Evolutionary conservation across 2,888 invertebrate genomes (phyloP), one percentile per base, ranked within the genome.

Genomic region (Drosophila hamatofila): DNA sequence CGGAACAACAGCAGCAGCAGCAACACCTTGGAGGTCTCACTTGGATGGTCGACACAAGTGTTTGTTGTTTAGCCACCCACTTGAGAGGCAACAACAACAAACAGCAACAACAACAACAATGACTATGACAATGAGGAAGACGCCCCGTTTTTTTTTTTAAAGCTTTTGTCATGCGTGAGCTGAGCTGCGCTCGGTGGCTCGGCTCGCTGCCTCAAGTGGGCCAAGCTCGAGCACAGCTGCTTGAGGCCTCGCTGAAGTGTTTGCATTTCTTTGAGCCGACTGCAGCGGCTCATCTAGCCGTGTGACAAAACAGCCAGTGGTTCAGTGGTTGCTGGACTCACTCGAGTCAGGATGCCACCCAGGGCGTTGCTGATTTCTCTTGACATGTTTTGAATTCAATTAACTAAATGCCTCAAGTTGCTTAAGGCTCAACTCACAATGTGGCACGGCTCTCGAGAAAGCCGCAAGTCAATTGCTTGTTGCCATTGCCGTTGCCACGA

Each of bases 341-440:
- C 30, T 12, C 48, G 48, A 23, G 65, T 42, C 60, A 76, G 70
- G 71, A 62, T 80, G 81, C 84, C 84, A 85, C 84, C 84, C 84
- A 85, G 59, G 58, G 73, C 72, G 87, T 67, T 71, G 71, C 74
- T 75, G 83, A 83, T 81, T 84, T 85, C 84, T 71, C 86, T 84
- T 84, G 86, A 85, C 84, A 84, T 88, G 83, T 84, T 84, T 84
- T 88, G 83, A 85, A 85, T 85, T 88, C 88, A 85, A 85, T 85
- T 85, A 85, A 21, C 55, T 41, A 66, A 83, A 81, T 57, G 75
- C 70, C 83, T 72, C 72, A 65, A 72, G 75, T 70, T 72, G 72
- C 75, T 9, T 7, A 39, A 59, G 62, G 30, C 66, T 56, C 33
- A 71, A 56, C 61, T 62, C 67, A 18, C 54, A 57, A 57, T 39